A percentile compares a stretch with the other conserved stretches of the same genome.
Evolutionary conservation across 2,888 invertebrate genomes (phyloP).

Genomic region (Sarcophaga rosellei): DNA sequence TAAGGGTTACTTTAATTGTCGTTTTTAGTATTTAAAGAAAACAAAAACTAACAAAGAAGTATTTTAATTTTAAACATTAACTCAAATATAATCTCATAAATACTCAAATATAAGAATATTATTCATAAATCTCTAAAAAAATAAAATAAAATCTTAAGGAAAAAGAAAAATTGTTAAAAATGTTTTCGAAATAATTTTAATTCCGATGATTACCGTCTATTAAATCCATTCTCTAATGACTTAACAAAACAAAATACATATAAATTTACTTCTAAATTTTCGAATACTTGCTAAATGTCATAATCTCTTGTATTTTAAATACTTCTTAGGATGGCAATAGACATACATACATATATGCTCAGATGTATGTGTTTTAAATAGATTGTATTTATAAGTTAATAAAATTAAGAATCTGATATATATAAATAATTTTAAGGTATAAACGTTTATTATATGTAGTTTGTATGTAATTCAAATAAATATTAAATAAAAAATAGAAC

Average conservation of each 20-base stretch:
- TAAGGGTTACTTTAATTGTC: background rate
- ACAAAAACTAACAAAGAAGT: constrained; percentile 12
- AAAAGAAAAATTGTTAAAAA: constrained; percentile 9
- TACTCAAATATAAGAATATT: constrained; percentile 47
- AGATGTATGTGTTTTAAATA: constrained; percentile 36
- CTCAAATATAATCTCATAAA: constrained; percentile 56
- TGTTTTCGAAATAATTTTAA: constrained; percentile 37
- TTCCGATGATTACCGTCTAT: background rate
- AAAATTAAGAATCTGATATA: constrained; percentile 40
- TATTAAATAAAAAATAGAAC: constrained; percentile 36
- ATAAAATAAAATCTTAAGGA: constrained; percentile 9
- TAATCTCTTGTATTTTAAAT: constrained; percentile 41
- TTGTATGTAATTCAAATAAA: constrained; percentile 64
- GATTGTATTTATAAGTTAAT: constrained; percentile 23
- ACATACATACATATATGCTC: background rate
- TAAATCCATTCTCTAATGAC: background rate
- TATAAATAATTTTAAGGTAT: constrained; percentile 46
- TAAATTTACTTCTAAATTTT: constrained; percentile 6
- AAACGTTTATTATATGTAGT: constrained; percentile 64
- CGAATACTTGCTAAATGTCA: constrained; percentile 54
- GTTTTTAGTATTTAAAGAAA: background rate
- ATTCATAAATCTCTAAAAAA: constrained; percentile 18
- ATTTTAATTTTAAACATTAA: background rate
- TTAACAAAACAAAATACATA: background rate
- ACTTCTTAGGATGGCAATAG: constrained; percentile 34